phyloP scores from a whole-genome alignment of 2,888 invertebrate species.

The Ryuthela nishihirai region DNA sequence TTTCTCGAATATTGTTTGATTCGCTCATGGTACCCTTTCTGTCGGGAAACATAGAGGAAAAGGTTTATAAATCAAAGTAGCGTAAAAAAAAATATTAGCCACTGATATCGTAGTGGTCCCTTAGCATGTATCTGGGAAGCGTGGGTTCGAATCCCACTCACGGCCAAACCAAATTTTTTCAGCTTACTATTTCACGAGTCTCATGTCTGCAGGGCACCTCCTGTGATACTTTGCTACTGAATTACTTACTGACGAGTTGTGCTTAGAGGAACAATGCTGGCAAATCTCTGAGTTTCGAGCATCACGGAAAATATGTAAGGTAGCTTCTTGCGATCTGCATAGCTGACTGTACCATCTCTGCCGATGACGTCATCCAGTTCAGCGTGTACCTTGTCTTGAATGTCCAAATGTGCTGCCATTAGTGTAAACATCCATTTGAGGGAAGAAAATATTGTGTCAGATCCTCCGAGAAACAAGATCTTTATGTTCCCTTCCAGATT shows the following conservation, averaged over 20 bases:
- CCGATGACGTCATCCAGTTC: slow-evolving; percentile 63
- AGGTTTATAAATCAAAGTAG: too few relatives aligned
- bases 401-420: slow-evolving; percentile 58
- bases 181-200: too few relatives aligned
- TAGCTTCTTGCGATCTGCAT: slow-evolving; percentile 64
- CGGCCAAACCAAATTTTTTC: too few relatives aligned
- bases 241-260: slow-evolving; percentile 34
- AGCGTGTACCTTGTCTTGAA: slow-evolving; percentile 58
- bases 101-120: too few relatives aligned
- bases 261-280: slow-evolving; percentile 49
- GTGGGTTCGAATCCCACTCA: too few relatives aligned
- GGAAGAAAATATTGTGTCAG: slow-evolving; percentile 20
- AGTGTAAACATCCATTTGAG: slow-evolving; percentile 55
- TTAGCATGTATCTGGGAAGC: too few relatives aligned
- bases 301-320: slow-evolving; percentile 75
- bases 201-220: too few relatives aligned
- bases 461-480: slow-evolving; percentile 12
- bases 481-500: slow-evolving; percentile 16
- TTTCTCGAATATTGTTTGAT: too few relatives aligned
- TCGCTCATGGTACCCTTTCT: too few relatives aligned
- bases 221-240: too few relatives aligned
- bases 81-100: too few relatives aligned
- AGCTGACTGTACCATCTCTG: slow-evolving; percentile 54
- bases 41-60: too few relatives aligned
- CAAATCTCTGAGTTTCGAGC: slow-evolving; percentile 71